Percentiles rank a stretch among this genome's conserved stretches.
Conservation (phyloP, 2,888 invertebrate species). For the Ichneumon xanthorius region DNA sequence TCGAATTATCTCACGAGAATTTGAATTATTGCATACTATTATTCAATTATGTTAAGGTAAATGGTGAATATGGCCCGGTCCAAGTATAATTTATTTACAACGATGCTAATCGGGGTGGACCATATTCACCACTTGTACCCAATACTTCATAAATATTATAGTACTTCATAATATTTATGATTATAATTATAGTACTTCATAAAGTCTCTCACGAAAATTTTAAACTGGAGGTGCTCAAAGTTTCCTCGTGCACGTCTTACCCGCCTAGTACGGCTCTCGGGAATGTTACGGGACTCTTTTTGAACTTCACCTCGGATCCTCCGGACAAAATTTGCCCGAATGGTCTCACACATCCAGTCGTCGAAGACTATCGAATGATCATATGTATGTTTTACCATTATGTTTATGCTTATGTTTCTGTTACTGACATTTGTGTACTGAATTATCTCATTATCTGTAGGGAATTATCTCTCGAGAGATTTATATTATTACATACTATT, state of each 20-base stretch:
- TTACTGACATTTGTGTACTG: no score
- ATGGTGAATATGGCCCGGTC: not conserved
- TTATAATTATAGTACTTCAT: not conserved
- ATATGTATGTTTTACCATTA: no score
- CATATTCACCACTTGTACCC: not conserved
- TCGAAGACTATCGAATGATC: no score
- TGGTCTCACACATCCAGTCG: no score
- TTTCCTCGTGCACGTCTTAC: slow-evolving; percentile 9
- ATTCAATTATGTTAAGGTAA: not conserved
- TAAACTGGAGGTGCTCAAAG: not conserved
- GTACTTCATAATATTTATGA: not conserved
- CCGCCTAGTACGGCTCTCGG: not conserved
- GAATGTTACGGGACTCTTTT: no score
- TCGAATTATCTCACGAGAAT: not conserved
- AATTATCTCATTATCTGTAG: no score
- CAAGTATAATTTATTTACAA: not conserved
- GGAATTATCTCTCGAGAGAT: no score
- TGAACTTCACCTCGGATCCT: no score
- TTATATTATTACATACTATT: no score
- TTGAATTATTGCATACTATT: not conserved
- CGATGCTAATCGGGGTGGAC: not conserved
- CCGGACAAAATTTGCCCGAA: no score
- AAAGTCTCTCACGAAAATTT: not conserved
- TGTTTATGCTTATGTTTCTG: no score
- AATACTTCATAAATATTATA: no score